phyloP scores from a whole-genome alignment of 1,140 invertebrate genomes.

The Marisa cornuarietis region DNA sequence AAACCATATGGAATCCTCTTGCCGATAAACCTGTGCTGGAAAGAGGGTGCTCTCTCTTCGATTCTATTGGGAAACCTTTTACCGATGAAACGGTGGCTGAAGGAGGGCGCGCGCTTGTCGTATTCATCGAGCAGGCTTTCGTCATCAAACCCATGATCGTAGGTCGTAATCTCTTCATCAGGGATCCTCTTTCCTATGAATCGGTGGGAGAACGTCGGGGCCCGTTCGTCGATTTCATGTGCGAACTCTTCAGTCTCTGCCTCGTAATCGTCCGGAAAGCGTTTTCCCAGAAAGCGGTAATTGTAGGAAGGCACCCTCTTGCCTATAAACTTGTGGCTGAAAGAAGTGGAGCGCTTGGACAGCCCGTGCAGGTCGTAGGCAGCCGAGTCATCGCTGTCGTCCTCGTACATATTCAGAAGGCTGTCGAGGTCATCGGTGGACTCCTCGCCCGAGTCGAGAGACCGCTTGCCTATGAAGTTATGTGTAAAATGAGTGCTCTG shows the following conservation, averaged over 20 bases:
- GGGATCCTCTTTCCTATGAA: constrained; percentile 28
- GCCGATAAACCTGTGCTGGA: not conserved
- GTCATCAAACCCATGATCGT: constrained; percentile 25
- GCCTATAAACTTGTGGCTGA: constrained; percentile 16
- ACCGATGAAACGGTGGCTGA: constrained; percentile 19
- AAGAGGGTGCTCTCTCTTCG: not conserved
- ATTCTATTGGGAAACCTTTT: constrained; percentile 5
- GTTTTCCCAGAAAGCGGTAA: constrained; percentile 24
- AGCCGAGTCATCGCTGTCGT: not conserved
- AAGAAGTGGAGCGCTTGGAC: not conserved
- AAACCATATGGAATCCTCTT: constrained; percentile 6
- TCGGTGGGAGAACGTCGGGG: constrained; percentile 3
- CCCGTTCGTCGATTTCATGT: constrained; percentile 1
- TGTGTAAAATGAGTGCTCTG: constrained; percentile 22
- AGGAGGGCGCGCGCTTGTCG: constrained; percentile 2
- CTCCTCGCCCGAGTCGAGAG: not conserved
- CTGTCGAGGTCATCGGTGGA: not conserved
- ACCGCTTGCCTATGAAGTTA: constrained; percentile 31
- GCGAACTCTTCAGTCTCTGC: constrained; percentile 1
- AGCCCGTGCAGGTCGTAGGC: not conserved
- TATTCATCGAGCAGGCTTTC: constrained; percentile 8
- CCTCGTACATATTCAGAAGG: not conserved
- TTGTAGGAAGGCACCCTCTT: constrained; percentile 24
- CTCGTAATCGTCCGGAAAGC: constrained; percentile 4
- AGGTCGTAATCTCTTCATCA: constrained; percentile 6